Base-by-base conservation (phyloP, 2,888 invertebrate species). In the Apamea epomidion region DNA sequence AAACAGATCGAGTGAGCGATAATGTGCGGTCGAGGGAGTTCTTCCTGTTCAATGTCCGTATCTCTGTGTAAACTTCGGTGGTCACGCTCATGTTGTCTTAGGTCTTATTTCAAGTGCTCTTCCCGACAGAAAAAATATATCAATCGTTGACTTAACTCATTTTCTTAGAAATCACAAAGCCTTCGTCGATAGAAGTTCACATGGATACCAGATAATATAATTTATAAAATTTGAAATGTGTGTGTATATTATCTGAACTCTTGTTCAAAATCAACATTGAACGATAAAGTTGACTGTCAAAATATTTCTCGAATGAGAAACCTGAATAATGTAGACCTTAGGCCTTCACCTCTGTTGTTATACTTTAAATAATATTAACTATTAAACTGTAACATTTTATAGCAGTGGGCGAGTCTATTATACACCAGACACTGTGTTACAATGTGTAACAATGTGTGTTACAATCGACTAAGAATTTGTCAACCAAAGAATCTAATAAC, bases 1-100 rank as follows among this genome's bases (percentile, higher is more conserved):
- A 86, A 80, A 81, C 67, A 80, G 69, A 87, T 83, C 29, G 72
- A 76, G 72, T 71, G 71, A 62, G 42, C 16, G 74, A 67, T 76
- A 85, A 74, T 75, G 74, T 76, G n/a, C 37, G 29, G 73, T 32
- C 21, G 48, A 48, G 48, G 29, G 48, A 32, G 21, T 18, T 37
- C 37, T n/a, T 18, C 18, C 18, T 18, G 45, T 3, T 21, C 10
- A 29, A 18, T 51, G 58, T 29, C 67, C 54, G 37, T n/a, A 8
- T 16, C 37, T 67, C 71, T 72, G 18, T 6, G 75, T 62, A 37
- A 65, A 86, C 82, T 73, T 69, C 16, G 42, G 18, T 6, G 51
- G 54, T 42, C 71, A 64, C 51, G 29, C n/a, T 12, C 37, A 2
- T 70, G 79, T 86, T 85, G 51, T 48, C 65, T 86, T 85, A 85